These are phyloP conservation scores for Catajapyx aquilonaris DNA, from an alignment of 1,140 invertebrate genomes.

Conservation along the genomic window DNA sequence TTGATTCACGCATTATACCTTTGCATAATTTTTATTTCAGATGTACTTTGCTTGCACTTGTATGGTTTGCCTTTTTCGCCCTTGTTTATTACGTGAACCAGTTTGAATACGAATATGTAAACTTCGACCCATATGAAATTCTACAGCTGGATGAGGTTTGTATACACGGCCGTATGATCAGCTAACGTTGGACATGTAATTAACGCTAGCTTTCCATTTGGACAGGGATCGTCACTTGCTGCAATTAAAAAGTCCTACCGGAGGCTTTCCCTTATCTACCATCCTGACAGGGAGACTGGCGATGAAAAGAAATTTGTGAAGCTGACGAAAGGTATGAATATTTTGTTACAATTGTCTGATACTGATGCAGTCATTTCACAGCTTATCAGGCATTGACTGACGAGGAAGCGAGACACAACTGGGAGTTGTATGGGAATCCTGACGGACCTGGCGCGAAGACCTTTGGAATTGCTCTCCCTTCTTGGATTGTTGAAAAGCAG, in stretches of 20 bases:
- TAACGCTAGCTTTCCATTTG: too few species aligned
- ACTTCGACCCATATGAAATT: conserved; percentile 97
- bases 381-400: conserved; percentile 70
- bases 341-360: too few species aligned
- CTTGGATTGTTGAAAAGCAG: conserved; percentile 99
- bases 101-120: conserved; percentile 93
- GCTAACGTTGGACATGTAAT: conserved; percentile 4
- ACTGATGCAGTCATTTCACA: too few species aligned
- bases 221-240: conserved; percentile 51
- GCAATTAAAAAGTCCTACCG: conserved; percentile 94
- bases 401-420: conserved; percentile 89
- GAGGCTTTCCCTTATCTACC: conserved; percentile 74
- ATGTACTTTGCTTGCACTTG: conserved; percentile 46
- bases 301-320: conserved; percentile 95
- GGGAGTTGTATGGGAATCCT: conserved; percentile 98
- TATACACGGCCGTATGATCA: neutral
- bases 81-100: conserved; percentile 91
- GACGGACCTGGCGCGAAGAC: conserved; percentile 97
- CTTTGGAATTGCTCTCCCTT: conserved; percentile 96
- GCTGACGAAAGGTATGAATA: conserved; percentile 96
- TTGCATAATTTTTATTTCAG: too few species aligned
- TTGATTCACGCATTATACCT: too few species aligned
- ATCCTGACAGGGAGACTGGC: conserved; percentile 96
- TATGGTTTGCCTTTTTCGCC: conserved; percentile 71
- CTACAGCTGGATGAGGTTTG: conserved; percentile 53